Evolutionary conservation across 2,113 vertebrate genomes (phyloP), one percentile per base, ranked within the genome.

Genomic region (Hyaena hyaena): DNA sequence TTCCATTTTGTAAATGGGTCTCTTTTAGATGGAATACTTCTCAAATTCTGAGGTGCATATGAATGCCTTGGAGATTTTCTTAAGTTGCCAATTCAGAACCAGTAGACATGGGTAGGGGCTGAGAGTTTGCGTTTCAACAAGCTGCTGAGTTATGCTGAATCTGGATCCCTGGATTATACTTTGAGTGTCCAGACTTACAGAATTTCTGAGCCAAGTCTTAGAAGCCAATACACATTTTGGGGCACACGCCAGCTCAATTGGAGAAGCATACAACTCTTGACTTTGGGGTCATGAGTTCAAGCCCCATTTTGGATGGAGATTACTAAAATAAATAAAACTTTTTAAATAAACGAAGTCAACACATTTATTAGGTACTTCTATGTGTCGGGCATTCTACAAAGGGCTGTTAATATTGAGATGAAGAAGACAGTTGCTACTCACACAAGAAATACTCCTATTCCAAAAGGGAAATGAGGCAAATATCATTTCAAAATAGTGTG

Each of bases 401-500:
- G 31, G 79, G 10, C 26, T 94, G 9, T 61, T 82, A 69, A 69
- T 84, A 43, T 19, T 73, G 10, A 95, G 28, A 84, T 79, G 90
- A 83, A 96, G 76, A 91, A 91, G 61, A 55, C 15, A 26, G 26
- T 58, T 69, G 85, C 50, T 95, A 39, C 50, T 45, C 19, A 69
- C 2, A 33, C 55, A 90, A 39, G 90, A 96, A 89, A 86, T 94
- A 39, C 58, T 31, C 53, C 61, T 45, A 24, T 96, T 88, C 35
- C 80, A 88, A 23, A 39, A 43, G 58, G 81, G 43, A 69, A 48
- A 45, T 2, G 6, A 90, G 23, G 76, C 39, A 80, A 35, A 90
- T 17, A 80, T 66, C 14, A 82, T 88, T 94, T 97, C 33, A 88
- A 94, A 88, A 76, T 45, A 65, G 24, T 58, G 1, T 93, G 50